Conservation (phyloP, 2,113 vertebrate genomes). For the Phylloscopus trochilus region DNA sequence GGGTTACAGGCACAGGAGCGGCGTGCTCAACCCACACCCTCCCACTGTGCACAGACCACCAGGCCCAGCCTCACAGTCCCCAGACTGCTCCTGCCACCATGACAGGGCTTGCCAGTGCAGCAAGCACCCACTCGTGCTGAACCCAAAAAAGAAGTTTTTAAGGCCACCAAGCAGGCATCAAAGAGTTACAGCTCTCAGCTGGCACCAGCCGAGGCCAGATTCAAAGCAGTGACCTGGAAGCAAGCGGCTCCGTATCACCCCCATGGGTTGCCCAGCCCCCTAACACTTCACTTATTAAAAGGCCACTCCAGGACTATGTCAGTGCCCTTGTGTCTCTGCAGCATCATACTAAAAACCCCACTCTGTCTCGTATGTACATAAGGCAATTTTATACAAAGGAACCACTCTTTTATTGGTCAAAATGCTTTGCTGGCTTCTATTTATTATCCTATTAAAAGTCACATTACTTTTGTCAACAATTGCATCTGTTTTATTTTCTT, state of each 20-base stretch:
- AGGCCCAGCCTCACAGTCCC: neutral
- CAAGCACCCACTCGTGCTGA: neutral
- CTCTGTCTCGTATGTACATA: neutral
- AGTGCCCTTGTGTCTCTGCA: neutral
- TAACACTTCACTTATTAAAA: constrained; percentile 57
- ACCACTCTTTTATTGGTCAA: neutral
- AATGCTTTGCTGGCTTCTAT: constrained; percentile 23
- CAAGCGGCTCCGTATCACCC: constrained; percentile 15
- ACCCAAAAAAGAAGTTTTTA: neutral
- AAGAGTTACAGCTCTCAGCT: neutral
- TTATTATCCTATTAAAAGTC: neutral
- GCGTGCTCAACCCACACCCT: rapidly evolving
- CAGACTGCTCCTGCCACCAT: neutral
- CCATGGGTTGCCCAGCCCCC: constrained; percentile 2
- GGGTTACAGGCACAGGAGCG: neutral
- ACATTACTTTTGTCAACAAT: neutral
- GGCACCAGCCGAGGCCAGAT: neutral
- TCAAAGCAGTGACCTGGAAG: constrained; percentile 65
- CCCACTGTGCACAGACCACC: neutral
- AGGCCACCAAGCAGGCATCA: neutral
- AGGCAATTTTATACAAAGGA: neutral
- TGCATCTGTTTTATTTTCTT: constrained; percentile 22
- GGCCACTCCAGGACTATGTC: neutral
- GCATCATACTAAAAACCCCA: neutral
- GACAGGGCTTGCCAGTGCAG: neutral